phyloP scores from a whole-genome alignment of 2,113 vertebrate genomes.

The Xerus inauris region DNA sequence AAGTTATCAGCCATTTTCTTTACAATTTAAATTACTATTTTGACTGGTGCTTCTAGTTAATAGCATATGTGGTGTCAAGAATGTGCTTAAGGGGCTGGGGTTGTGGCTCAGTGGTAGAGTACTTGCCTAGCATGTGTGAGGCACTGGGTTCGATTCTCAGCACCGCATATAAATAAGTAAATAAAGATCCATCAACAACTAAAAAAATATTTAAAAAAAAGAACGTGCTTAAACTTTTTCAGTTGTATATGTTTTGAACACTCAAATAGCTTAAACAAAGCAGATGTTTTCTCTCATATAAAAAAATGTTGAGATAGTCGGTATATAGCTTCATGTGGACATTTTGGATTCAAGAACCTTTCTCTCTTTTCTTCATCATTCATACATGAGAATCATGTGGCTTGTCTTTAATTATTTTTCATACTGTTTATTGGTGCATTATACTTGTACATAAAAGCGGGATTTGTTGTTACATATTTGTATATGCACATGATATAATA shows the following conservation, averaged over 20 bases:
- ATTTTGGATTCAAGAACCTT: background rate
- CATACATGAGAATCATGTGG: background rate
- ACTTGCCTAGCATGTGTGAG: too few relatives aligned
- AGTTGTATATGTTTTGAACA: background rate
- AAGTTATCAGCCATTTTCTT: background rate
- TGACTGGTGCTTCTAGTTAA: background rate
- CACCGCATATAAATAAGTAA: too few relatives aligned
- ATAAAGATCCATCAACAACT: too few relatives aligned
- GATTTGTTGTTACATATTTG: too few relatives aligned
- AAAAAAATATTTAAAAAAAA: too few relatives aligned
- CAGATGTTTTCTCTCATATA: background rate
- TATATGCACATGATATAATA: too few relatives aligned
- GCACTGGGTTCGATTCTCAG: too few relatives aligned
- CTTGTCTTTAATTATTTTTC: background rate
- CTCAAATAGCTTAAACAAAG: background rate
- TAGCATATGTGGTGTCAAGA: background rate
- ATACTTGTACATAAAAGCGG: too few relatives aligned
- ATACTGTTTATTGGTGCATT: too few relatives aligned
- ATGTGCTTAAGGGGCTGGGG: too few relatives aligned
- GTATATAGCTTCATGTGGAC: background rate
- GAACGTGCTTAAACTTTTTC: background rate
- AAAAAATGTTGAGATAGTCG: background rate
- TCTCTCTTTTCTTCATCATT: background rate
- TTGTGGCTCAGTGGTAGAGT: too few relatives aligned
- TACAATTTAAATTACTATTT: constrained; percentile 20